Base-by-base conservation (phyloP, 2,113 vertebrate genomes). In the Drymodes brunneopygia region DNA sequence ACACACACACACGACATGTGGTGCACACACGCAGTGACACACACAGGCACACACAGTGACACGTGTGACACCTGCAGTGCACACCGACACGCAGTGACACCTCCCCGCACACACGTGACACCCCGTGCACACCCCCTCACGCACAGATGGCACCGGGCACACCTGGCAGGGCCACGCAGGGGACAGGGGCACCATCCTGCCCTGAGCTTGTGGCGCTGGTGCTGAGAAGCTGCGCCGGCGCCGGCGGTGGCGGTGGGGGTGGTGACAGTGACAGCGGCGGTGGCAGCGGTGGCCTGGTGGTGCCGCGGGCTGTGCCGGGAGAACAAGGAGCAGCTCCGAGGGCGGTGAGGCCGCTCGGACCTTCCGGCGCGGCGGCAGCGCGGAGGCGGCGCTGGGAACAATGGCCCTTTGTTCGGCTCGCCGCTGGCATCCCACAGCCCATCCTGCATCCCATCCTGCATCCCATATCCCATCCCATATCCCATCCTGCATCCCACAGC, bases 371-470 rank as follows among this genome's bases (percentile, higher is more conserved):
- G 35, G 78, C 64, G 48, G 72, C 71, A 33, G 17, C 17, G 20
- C 13, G 15, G 73, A 70, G 92, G 90, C 74, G n/a, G 94, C 47
- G 48, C 83, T 54, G 86, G 79, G 9, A 92, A 96, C 96, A 96
- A 95, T 95, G 71, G 88, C 71, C 82, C 94, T 95, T 96, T 96
- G 96, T 95, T 96, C 82, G 9, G 1, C 0, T 3, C 0, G 47
- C 86, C 4, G 10, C 78, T 61, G 70, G 80, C 69, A 64, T 86
- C 87, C 87, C 35, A 3, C 10, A 27, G 27, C 53, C 79, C 64
- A 7, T 5, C 60, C 74, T n/a, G 47, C 29, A 81, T 65, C 53
- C 82, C 4, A 12, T 3, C 62, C 78, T 11, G 9, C 12, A 48
- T 38, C 66, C 64, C n/a, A n/a, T n/a, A n/a, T n/a, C n/a, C n/a